A percentile compares a stretch with the other conserved stretches of the same genome.
Evolutionary conservation across 2,888 invertebrate species (phyloP).

Genomic region (Bruchidius siliquastri): DNA sequence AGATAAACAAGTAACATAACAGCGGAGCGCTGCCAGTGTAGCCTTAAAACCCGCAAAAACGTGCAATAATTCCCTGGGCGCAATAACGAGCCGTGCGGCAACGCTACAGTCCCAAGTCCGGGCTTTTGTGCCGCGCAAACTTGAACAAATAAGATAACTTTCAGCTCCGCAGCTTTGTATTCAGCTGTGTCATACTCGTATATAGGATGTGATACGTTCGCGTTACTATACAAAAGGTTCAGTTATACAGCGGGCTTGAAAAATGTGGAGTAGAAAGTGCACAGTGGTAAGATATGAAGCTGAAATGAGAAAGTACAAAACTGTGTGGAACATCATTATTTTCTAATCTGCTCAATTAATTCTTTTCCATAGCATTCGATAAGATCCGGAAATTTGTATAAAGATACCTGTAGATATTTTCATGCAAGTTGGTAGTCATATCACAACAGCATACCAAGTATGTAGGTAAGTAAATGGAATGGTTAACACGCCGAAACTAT

Average conservation of each 20-base stretch:
- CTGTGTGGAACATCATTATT: no score
- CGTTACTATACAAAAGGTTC: background rate
- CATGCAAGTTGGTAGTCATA: no score
- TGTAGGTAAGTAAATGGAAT: no score
- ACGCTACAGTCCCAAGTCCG: background rate
- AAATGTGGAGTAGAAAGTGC: background rate
- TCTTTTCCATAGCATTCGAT: no score
- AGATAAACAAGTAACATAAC: background rate
- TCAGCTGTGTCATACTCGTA: background rate
- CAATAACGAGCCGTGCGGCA: background rate
- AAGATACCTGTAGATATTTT: no score
- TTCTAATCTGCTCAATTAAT: no score
- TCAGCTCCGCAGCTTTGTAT: background rate
- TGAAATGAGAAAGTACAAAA: no score
- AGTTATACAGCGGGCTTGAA: background rate
- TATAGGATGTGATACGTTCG: background rate
- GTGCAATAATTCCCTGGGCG: background rate
- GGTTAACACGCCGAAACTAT: no score
- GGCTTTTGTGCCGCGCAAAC: background rate
- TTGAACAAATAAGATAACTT: constrained; percentile 14
- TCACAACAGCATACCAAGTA: no score
- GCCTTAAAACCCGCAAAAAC: background rate
- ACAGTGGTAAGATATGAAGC: no score
- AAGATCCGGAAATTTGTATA: no score
- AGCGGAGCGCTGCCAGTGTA: background rate